A percentile compares a stretch with the other conserved stretches of the same genome.
Evolutionary conservation across 2,888 invertebrate species (phyloP).

Genomic region (Stenichneumon culpator): DNA sequence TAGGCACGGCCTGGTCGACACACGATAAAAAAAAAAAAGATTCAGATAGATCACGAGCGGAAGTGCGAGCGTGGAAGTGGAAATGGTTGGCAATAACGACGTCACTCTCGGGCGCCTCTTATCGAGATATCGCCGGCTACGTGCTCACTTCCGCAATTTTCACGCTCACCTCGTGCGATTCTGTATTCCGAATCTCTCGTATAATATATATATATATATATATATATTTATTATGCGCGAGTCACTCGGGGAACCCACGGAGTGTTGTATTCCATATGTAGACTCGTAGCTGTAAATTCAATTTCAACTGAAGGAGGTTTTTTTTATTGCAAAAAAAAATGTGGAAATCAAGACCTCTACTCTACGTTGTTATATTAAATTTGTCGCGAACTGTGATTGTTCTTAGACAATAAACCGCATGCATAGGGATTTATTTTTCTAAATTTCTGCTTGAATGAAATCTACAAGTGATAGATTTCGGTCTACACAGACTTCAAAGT

Average conservation of each 20-base stretch:
- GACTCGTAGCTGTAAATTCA: no score
- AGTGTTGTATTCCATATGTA: no score
- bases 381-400: no score
- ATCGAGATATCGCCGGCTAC: conserved; percentile 81
- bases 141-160: conserved; percentile 82
- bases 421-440: no score
- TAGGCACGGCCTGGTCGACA: conserved; percentile 60
- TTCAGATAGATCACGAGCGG: conserved; percentile 72
- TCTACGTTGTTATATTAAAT: no score
- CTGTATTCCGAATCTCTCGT: conserved; percentile 26
- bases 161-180: conserved; percentile 63
- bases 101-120: conserved; percentile 80
- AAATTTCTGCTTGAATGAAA: no score
- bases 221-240: neutral
- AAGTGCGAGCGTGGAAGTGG: conserved; percentile 82
- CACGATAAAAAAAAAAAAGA: conserved; percentile 21
- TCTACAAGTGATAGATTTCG: no score
- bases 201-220: neutral
- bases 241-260: neutral
- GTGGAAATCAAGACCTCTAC: no score
- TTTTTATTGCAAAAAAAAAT: no score
- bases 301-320: no score
- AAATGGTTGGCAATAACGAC: conserved; percentile 84
- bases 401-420: no score
- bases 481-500: no score